Base-by-base conservation (phyloP, 2,113 vertebrate species). In the Onychostruthus taczanowskii region DNA sequence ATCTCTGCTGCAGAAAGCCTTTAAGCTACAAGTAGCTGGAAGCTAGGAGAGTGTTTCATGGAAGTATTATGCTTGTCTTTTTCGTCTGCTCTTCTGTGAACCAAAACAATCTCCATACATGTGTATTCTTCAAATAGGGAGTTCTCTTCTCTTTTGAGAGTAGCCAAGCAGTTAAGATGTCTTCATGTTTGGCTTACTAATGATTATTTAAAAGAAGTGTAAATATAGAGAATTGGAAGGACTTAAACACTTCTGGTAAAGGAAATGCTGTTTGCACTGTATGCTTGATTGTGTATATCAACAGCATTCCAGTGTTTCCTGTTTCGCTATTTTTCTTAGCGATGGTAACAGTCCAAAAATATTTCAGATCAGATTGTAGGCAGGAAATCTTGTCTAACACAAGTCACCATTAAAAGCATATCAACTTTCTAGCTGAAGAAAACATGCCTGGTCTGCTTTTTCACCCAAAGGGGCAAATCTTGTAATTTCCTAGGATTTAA, bases 261-360 rank as follows among this genome's bases (percentile, higher is more conserved):
- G 96, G 95, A 97, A 96, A 87, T 64, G 87, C 47, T 96, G 91
- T 94, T 94, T 91, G 95, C 62, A 64, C 88, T 79, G 69, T 87
- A 84, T 88, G 26, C 94, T 94, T 94, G 96, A 97, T 95, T 96
- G 86, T 72, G 90, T 90, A 26, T 96, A 96, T 97, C 96, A 96
- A 90, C 93, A 94, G 88, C 94, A 91, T 96, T 96, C 94, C 82
- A 46, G 53, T 90, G 91, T 93, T 96, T 96, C 96, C 96, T 96
- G 94, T 86, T 93, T 83, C 7, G 1, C 78, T 95, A 20, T 94
- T 95, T 96, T 94, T 77, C 94, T 89, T 85, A 80, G 83, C 0
- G 13, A 79, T 92, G 89, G 84, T 93, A 92, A 62, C 39, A 52
- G 70, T 63, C 69, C 78, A 89, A 88, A 96, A 96, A 95, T 94